Base-by-base conservation (phyloP, 1,140 invertebrate genomes). In the Apis cerana region DNA sequence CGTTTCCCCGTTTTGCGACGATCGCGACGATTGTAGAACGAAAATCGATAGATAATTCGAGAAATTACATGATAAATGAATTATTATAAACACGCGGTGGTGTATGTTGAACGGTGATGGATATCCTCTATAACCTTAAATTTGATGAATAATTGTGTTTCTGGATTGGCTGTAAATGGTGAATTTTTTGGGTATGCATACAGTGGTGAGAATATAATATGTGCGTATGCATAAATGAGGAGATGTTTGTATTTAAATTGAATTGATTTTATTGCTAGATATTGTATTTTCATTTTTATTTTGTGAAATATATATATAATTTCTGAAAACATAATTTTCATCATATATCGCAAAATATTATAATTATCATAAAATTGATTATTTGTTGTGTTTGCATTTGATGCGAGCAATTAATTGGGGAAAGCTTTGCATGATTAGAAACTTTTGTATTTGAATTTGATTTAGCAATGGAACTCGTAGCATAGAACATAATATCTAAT, bases 71-170 rank as follows among this genome's bases (percentile, higher is more conserved):
- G 11, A 21, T 21, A 48, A 0, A 1, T 1, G 43, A 21, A 48
- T n/a, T n/a, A n/a, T n/a, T 48, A 21, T 10, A 43, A 43, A 43
- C 33, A 43, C 33, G 19, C 21, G 2, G 5, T 59, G 17, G 13
- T 19, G 17, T 15, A 64, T 10, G 33, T 43, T 43, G 33, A 0
- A 33, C 19, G 23, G 10, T 21, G 21, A 12, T 12, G 65, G 48
- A n/a, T 48, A 78, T 78, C 75, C 75, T 78, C 75, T 78, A 69
- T 78, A 69, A 58, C 27, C 75, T 48, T 17, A 1, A 13, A 23
- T 17, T 15, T 10, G 13, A 62, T 15, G 2, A 13, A 3, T 2
- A 17, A 69, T 23, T 1, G 21, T 5, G 67, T 50, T 69, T 68
- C 0, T 12, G 2, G 65, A 68, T n/a, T 12, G 33, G 33, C 33